phyloP scores from a whole-genome alignment of 1,140 invertebrate genomes.

The Nephila pilipes region DNA sequence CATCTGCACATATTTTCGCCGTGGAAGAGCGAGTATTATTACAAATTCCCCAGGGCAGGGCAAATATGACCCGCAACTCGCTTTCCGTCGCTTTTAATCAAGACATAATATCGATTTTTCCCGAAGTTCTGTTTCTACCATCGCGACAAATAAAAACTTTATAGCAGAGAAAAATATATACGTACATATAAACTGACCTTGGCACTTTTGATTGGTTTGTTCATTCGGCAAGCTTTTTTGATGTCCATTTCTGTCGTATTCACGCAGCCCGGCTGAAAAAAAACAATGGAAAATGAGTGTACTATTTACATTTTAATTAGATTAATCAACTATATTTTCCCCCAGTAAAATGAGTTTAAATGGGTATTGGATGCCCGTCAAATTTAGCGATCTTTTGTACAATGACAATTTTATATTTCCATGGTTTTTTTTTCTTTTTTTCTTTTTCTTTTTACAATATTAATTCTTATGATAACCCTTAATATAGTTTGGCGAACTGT shows the following conservation, averaged over 20 bases:
- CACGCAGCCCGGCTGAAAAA: slow-evolving; percentile 94
- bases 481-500: too few species aligned
- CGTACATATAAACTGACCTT: slow-evolving; percentile 79
- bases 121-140: not conserved
- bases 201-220: slow-evolving; percentile 81
- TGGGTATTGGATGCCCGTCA: too few species aligned
- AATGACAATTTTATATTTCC: too few species aligned
- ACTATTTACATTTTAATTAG: too few species aligned
- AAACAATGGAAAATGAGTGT: not conserved
- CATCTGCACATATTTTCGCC: not conserved
- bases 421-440: too few species aligned
- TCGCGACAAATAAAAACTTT: not conserved
- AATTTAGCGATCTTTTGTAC: too few species aligned
- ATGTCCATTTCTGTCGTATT: slow-evolving; percentile 99
- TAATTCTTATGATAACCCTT: too few species aligned
- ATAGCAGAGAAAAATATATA: not conserved
- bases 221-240: slow-evolving; percentile 94
- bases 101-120: not conserved
- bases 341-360: too few species aligned
- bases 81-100: not conserved
- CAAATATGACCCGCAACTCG: not conserved
- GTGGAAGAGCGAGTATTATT: not conserved
- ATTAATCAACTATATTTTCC: too few species aligned
- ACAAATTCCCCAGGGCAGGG: not conserved
- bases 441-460: too few species aligned